Base-by-base conservation (phyloP, 2,113 vertebrate genomes). In the Rhynchomys soricoides region DNA sequence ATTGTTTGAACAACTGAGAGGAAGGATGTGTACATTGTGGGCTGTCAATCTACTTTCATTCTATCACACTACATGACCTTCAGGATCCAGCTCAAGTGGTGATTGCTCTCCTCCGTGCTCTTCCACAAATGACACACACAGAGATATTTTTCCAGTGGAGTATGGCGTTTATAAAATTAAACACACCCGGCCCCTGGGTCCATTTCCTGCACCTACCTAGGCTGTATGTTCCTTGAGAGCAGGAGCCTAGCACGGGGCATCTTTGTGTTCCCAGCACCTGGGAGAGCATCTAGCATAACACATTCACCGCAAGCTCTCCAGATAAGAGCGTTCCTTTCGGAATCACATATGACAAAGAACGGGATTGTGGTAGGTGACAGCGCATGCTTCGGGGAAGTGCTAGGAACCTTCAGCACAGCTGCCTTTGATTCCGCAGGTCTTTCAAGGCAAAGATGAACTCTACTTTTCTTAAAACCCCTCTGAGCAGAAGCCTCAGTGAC, bases 381-480 rank as follows among this genome's bases (percentile, higher is more conserved):
- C 29, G 10, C 13, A 45, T 34, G 40, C 26, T 52, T 55, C n/a
- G 0, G 0, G 26, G 7, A 89, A 34, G 26, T 21, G 43, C 77
- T 37, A 4, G 68, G 50, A 77, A 50, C 6, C 13, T 10, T 17
- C n/a, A 2, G 29, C 0, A n/a, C n/a, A n/a, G 3, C 37, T 43
- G 1, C 26, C 57, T 1, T 0, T 5, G 0, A 52, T 66, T 68
- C 64, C 64, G 82, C n/a, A 21, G 22, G 43, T 57, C 75, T 68
- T 71, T 40, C 3, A 37, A 3, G 0, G 31, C 55, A 16, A 6
- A n/a, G n/a, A 6, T n/a, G 2, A 62, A 12, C 68, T 8, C 19
- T 40, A 0, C 34, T 71, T 50, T 37, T 26, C 87, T 0, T 31
- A 21, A 50, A 48, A 43, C 40, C 82, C 57, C 70, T 5, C 86